A percentile compares a stretch with the other conserved stretches of the same genome.
These are phyloP conservation scores for Myocastor coypus DNA, from an alignment of 2,113 vertebrate genomes.

Conservation along the genomic window DNA sequence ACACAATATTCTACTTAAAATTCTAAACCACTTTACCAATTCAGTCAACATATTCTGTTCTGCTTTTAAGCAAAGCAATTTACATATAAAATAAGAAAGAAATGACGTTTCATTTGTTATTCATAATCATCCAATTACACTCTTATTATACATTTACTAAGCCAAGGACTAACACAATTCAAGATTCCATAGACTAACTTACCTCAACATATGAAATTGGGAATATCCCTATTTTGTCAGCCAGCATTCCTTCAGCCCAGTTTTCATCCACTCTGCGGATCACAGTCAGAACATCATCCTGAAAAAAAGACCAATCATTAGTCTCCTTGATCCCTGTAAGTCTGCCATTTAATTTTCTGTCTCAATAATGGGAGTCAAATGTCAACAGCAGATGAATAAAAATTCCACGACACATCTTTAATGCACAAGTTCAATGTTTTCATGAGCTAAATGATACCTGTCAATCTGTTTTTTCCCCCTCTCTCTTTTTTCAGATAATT, in stretches of 20 bases:
- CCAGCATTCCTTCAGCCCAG: slow-evolving; percentile 99
- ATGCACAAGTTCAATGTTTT: not conserved
- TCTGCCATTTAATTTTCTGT: slow-evolving; percentile 56
- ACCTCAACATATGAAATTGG: slow-evolving; percentile 99
- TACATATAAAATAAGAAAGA: slow-evolving; percentile 42
- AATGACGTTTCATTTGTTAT: slow-evolving; percentile 36
- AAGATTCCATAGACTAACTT: slow-evolving; percentile 77
- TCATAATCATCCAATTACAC: not conserved
- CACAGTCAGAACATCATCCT: slow-evolving; percentile 98
- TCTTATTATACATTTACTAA: not conserved
- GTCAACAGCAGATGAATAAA: slow-evolving; percentile 4
- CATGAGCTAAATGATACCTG: not conserved
- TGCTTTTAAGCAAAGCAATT: slow-evolving; percentile 12
- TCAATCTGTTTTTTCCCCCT: not conserved
- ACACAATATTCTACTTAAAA: slow-evolving; percentile 52
- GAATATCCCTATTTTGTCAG: slow-evolving; percentile 99
- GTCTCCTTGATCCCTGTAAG: slow-evolving; percentile 61
- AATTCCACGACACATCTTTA: fast-evolving
- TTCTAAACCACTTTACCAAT: slow-evolving; percentile 49
- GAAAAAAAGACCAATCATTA: slow-evolving; percentile 81
- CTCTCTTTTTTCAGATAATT: not conserved
- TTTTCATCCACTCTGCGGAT: slow-evolving; percentile 99
- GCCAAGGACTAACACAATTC: not conserved
- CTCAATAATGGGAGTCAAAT: not conserved
- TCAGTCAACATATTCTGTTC: slow-evolving; percentile 44